Evolutionary conservation across 2,888 invertebrate species (phyloP).

Genomic region (Thysanoteuthis rhombus): DNA sequence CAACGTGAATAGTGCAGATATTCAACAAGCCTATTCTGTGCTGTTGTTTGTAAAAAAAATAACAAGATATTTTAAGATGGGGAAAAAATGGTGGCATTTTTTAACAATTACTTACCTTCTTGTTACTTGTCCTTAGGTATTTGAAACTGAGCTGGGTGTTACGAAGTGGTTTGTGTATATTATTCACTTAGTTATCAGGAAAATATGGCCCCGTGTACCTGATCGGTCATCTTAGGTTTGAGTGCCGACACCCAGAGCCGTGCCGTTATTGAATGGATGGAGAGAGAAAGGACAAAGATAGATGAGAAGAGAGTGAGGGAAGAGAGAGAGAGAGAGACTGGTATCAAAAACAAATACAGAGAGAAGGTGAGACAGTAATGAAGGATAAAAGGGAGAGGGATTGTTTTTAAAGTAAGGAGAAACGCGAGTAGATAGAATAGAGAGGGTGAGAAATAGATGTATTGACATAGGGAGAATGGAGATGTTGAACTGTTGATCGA

Average conservation of each 20-base stretch:
- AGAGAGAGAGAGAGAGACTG: background rate
- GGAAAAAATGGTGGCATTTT: no score
- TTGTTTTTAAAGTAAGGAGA: no score
- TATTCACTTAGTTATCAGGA: background rate
- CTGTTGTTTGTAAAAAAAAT: no score
- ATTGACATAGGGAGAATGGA: background rate
- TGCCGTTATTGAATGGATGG: background rate
- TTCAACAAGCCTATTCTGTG: no score
- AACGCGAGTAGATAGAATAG: background rate
- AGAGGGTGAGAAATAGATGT: background rate
- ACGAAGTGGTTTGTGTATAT: background rate
- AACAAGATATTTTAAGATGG: no score
- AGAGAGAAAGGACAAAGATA: no score
- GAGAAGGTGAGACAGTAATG: background rate
- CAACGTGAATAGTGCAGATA: no score
- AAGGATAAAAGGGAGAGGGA: background rate
- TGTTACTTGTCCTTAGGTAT: background rate
- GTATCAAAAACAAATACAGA: background rate
- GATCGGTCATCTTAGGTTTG: background rate
- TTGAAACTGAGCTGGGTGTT: background rate
- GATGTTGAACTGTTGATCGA: background rate
- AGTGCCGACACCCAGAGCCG: background rate
- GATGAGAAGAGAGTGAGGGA: background rate
- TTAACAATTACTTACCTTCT: background rate
- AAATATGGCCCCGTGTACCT: background rate